A percentile compares a stretch with the other conserved stretches of the same genome.
phyloP scores from a whole-genome alignment of 2,113 vertebrate genomes.

The Psittacara wagleri region DNA sequence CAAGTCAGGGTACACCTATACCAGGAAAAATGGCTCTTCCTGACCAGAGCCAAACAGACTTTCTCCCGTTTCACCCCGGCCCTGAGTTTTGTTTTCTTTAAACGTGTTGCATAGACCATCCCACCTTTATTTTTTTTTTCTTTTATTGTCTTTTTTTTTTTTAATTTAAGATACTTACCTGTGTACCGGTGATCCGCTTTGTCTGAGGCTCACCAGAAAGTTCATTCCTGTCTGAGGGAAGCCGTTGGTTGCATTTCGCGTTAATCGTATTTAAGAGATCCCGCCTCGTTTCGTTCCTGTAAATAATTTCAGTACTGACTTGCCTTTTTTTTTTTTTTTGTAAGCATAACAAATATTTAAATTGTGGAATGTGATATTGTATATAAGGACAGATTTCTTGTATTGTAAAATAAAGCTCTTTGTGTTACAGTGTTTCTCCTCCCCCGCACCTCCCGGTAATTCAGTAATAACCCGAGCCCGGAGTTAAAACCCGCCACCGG shows the following conservation, averaged over 20 bases:
- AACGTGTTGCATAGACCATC: conserved; percentile 10
- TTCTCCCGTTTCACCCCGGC: rapidly evolving
- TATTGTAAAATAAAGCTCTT: conserved; percentile 74
- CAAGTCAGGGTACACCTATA: neutral
- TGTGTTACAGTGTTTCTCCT: conserved; percentile 47
- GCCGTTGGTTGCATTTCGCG: conserved; percentile 34
- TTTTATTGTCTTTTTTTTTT: neutral
- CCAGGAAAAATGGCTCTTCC: neutral
- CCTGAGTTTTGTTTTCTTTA: neutral
- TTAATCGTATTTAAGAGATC: conserved; percentile 51
- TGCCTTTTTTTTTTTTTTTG: conserved; percentile 27
- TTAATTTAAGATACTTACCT: conserved; percentile 48
- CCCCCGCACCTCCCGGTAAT: neutral
- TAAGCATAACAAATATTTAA: conserved; percentile 70
- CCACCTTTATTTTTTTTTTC: neutral
- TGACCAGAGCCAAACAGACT: neutral
- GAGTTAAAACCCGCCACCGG: neutral
- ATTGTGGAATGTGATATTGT: conserved; percentile 64
- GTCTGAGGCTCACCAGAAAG: conserved; percentile 29
- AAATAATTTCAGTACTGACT: conserved; percentile 69
- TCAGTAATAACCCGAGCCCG: neutral
- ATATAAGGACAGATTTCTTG: conserved; percentile 66
- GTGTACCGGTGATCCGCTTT: conserved; percentile 13
- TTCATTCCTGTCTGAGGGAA: conserved; percentile 77
- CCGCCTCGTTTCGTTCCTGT: conserved; percentile 51